These are phyloP conservation scores for Drosophila jambulina DNA, from an alignment of 1,140 invertebrate species.

Conservation along the genomic window DNA sequence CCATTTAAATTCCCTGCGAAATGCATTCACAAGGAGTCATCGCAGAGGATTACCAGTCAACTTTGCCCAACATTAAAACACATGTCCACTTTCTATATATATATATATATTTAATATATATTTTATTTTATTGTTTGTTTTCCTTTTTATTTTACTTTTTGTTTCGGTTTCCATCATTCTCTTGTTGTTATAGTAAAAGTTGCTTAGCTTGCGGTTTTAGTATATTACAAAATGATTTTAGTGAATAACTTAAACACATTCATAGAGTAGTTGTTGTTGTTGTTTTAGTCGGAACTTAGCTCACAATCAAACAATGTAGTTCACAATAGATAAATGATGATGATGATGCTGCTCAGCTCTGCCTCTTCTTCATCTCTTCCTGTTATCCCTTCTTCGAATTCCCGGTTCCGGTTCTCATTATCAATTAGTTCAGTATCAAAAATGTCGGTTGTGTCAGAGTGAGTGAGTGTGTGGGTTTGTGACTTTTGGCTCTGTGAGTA, in stretches of 20 bases:
- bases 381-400: conserved; percentile 23
- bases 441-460: conserved; percentile 51
- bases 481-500: conserved; percentile 47
- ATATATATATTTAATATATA: conserved; percentile 54
- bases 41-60: background rate
- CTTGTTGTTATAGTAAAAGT: conserved; percentile 60
- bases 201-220: conserved; percentile 74
- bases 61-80: conserved; percentile 25
- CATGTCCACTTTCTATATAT: conserved; percentile 25
- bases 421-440: conserved; percentile 63
- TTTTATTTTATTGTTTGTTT: conserved; percentile 56
- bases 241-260: conserved; percentile 65
- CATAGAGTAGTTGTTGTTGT: conserved; percentile 50
- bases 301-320: conserved; percentile 80
- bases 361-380: conserved; percentile 11
- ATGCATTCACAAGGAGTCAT: background rate
- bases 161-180: conserved; percentile 32
- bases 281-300: conserved; percentile 69
- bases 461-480: conserved; percentile 32
- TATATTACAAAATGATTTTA: conserved; percentile 81
- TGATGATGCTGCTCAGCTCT: conserved; percentile 31
- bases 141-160: conserved; percentile 16
- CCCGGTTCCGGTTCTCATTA: conserved; percentile 32
- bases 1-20: conserved; percentile 4
- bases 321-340: conserved; percentile 65